These are phyloP conservation scores for Nematopogon swammerdamellus DNA, from an alignment of 2,888 invertebrate genomes.

Conservation along the genomic window DNA sequence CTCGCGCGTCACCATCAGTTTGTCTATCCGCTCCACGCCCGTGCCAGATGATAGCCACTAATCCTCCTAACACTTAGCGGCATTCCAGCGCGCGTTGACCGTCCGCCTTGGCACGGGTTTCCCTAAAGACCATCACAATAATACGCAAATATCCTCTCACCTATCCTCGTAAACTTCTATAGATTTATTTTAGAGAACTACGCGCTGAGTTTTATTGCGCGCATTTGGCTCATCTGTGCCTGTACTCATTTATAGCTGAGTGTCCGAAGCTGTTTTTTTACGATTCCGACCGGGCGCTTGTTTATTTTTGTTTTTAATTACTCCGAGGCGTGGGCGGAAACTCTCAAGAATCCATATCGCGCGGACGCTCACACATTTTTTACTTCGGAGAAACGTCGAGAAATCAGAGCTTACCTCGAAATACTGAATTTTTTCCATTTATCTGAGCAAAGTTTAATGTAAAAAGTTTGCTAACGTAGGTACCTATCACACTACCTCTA, in stretches of 20 bases:
- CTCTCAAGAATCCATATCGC: slow-evolving; percentile 8
- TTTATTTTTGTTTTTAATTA: slow-evolving; percentile 60
- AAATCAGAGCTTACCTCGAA: too few species aligned
- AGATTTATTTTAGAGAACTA: slow-evolving; percentile 53
- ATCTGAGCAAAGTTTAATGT: too few species aligned
- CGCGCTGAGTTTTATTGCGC: slow-evolving; percentile 45
- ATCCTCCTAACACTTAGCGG: neutral
- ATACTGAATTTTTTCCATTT: too few species aligned
- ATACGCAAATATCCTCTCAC: slow-evolving; percentile 9
- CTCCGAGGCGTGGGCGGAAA: slow-evolving; percentile 40
- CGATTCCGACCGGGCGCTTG: slow-evolving; percentile 46
- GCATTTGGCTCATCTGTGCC: neutral
- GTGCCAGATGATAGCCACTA: neutral
- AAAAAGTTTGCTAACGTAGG: too few species aligned
- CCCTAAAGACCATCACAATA: neutral
- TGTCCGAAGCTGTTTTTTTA: slow-evolving; percentile 50
- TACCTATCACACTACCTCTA: too few species aligned
- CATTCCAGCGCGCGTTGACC: neutral
- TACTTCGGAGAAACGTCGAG: too few species aligned
- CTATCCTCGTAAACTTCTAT: slow-evolving; percentile 37
- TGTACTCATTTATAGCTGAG: slow-evolving; percentile 46
- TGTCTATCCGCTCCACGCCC: neutral
- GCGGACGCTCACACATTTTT: neutral
- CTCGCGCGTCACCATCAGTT: neutral
- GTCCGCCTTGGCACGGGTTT: neutral